phyloP scores from a whole-genome alignment of 1,140 invertebrate genomes.

The Dysdera silvatica region DNA sequence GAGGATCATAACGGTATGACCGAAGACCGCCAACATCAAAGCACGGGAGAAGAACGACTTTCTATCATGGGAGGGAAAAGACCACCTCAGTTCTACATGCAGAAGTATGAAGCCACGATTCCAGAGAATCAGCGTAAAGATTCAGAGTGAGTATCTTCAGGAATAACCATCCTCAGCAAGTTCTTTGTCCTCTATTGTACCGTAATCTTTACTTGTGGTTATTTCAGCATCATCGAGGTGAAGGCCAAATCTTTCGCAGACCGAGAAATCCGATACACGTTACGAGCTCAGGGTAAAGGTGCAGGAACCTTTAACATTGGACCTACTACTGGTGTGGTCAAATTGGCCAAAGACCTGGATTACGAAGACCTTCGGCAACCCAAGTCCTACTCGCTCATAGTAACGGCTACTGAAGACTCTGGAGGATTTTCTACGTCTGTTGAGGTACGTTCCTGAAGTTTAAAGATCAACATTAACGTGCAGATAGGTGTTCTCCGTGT shows the following conservation, averaged over 20 bases:
- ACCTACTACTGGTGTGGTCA: slow-evolving; percentile 83
- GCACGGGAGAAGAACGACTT: slow-evolving; percentile 77
- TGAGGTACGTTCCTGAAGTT: slow-evolving; percentile 50
- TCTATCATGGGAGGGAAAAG: slow-evolving; percentile 90
- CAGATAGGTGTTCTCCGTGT: too few relatives aligned
- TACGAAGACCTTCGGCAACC: slow-evolving; percentile 88
- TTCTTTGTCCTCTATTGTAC: too few relatives aligned
- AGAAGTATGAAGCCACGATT: slow-evolving; percentile 84
- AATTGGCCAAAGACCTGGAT: slow-evolving; percentile 86
- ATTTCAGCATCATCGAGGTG: slow-evolving; percentile 80
- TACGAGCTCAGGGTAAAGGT: slow-evolving; percentile 85
- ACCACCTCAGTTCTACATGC: slow-evolving; percentile 89
- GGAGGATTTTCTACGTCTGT: slow-evolving; percentile 91
- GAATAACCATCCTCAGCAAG: too few relatives aligned
- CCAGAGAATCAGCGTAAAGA: slow-evolving; percentile 93
- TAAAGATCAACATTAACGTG: too few relatives aligned
- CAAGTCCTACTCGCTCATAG: slow-evolving; percentile 80
- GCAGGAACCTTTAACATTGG: slow-evolving; percentile 92
- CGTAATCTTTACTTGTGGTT: neutral
- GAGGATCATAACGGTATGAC: slow-evolving; percentile 88
- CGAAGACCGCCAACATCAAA: slow-evolving; percentile 78
- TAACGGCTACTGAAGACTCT: slow-evolving; percentile 88
- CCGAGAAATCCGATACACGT: slow-evolving; percentile 83
- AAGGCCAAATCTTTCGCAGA: slow-evolving; percentile 93
- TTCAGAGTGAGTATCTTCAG: slow-evolving; percentile 69